phyloP scores from a whole-genome alignment of 2,888 invertebrate species.

The Lepeophtheirus nordmannii region DNA sequence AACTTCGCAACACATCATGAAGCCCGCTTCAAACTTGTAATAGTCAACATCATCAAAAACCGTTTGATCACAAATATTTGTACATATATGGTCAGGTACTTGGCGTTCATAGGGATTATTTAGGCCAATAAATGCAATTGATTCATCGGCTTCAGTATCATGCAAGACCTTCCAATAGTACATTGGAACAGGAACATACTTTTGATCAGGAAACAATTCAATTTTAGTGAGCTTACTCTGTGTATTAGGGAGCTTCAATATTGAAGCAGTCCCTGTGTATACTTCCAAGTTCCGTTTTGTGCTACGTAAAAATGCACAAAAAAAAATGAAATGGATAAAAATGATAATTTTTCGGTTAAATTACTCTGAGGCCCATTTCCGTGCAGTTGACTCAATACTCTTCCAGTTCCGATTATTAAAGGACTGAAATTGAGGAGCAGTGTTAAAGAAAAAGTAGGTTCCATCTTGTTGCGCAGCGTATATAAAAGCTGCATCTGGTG shows the following conservation, averaged over 20 bases:
- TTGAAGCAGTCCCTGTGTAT: slow-evolving; percentile 28
- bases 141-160: neutral
- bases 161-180: slow-evolving; percentile 16
- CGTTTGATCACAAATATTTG: slow-evolving; percentile 22
- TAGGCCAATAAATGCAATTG: slow-evolving; percentile 44
- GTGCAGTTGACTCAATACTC: slow-evolving; percentile 26
- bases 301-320: neutral
- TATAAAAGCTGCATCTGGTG: slow-evolving; percentile 31
- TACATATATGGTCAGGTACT: neutral
- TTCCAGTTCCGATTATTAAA: slow-evolving; percentile 32
- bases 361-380: neutral
- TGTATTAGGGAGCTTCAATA: slow-evolving; percentile 25
- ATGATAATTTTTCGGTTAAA: neutral
- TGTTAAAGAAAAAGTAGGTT: slow-evolving; percentile 31
- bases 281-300: slow-evolving; percentile 24
- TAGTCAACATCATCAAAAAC: slow-evolving; percentile 25
- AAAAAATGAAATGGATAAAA: neutral
- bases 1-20: slow-evolving; percentile 24
- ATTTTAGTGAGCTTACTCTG: slow-evolving; percentile 17
- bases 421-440: slow-evolving; percentile 30
- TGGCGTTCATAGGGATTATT: slow-evolving; percentile 33
- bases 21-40: slow-evolving; percentile 21
- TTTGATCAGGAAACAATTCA: neutral
- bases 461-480: slow-evolving; percentile 30
- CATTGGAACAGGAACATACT: slow-evolving; percentile 9